Evolutionary conservation across 2,113 vertebrate species (phyloP).

Genomic region (Phyllostomus discolor): DNA sequence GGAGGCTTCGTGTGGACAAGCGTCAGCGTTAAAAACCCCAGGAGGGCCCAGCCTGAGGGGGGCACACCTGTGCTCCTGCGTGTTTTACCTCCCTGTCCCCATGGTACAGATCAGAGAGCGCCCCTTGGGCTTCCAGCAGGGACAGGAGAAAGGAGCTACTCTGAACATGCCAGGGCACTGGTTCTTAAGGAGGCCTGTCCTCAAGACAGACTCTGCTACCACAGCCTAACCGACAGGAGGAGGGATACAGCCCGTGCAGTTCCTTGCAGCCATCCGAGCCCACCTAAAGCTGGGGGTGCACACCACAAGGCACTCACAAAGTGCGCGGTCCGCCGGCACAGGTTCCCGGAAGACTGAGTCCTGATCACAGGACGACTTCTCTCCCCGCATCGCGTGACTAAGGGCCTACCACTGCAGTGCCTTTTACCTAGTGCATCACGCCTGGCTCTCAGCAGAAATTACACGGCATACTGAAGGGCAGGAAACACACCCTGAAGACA

Average conservation of each 20-base stretch:
- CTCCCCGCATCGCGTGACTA: background rate
- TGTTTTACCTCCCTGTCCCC: background rate
- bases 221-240: background rate
- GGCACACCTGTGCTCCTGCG: background rate
- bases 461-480: background rate
- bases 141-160: background rate
- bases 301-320: background rate
- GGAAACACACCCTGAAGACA: background rate
- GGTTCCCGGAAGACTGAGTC: background rate
- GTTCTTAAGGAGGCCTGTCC: background rate
- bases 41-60: background rate
- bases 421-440: background rate
- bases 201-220: background rate
- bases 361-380: background rate
- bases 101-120: background rate
- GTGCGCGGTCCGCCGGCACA: background rate
- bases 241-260: background rate
- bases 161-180: background rate
- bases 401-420: background rate
- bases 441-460: background rate
- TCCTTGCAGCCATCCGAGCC: background rate
- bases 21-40: background rate
- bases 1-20: background rate
- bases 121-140: background rate
- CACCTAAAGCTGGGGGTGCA: background rate